These are phyloP conservation scores for Drosophila lacertosa DNA, from an alignment of 1,140 invertebrate species.

Conservation along the genomic window DNA sequence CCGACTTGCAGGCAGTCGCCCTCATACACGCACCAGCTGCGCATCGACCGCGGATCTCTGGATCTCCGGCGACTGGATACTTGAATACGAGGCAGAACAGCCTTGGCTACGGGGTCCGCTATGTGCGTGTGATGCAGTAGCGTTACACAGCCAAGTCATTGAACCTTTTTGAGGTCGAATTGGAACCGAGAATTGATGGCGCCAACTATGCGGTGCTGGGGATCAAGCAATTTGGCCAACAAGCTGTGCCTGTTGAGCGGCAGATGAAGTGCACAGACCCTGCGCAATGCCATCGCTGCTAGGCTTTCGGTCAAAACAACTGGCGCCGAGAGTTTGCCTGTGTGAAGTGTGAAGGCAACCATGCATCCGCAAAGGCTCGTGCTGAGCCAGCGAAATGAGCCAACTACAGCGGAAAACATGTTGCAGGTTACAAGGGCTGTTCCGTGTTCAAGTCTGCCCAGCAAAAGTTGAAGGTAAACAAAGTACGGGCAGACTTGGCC, in stretches of 20 bases:
- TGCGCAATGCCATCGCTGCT: neutral
- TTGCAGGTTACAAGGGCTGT: conserved; percentile 13
- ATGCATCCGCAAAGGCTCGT: neutral
- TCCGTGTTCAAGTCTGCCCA: neutral
- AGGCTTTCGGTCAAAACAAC: neutral
- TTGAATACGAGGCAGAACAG: too few relatives aligned
- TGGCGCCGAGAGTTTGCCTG: neutral
- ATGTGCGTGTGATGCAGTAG: neutral
- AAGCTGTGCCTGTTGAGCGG: neutral
- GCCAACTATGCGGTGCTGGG: neutral
- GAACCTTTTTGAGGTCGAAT: neutral
- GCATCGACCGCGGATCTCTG: too few relatives aligned
- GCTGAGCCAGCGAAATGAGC: neutral
- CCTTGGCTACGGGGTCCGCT: neutral
- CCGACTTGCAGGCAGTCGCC: too few relatives aligned
- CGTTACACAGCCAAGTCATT: neutral
- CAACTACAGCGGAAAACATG: neutral
- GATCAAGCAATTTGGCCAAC: neutral
- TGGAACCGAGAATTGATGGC: neutral
- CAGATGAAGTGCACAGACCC: neutral
- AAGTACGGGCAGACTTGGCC: too few relatives aligned
- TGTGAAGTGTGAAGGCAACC: conserved; percentile 1
- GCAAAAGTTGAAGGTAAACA: too few relatives aligned
- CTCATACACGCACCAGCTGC: too few relatives aligned
- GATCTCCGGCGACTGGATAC: too few relatives aligned